Percentiles rank a stretch among this genome's conserved stretches.
phyloP scores from a whole-genome alignment of 1,140 invertebrate species.

The Lithobius niger region DNA sequence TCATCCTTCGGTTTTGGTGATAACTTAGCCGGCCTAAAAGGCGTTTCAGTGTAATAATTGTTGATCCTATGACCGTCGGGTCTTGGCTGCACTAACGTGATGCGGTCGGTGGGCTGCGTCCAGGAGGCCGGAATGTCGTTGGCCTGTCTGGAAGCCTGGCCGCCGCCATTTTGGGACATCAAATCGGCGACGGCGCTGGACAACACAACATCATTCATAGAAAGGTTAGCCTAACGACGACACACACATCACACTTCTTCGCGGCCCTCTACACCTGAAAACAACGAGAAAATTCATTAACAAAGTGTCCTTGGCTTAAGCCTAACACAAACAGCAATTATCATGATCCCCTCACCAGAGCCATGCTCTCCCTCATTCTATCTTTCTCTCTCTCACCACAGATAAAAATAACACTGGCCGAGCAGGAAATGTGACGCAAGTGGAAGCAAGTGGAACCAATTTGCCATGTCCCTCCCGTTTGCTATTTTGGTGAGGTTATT shows the following conservation, averaged over 20 bases:
- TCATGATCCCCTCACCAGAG: background rate
- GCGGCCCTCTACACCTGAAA: background rate
- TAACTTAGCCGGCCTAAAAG: constrained; percentile 36
- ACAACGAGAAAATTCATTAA: background rate
- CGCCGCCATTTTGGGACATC: constrained; percentile 8
- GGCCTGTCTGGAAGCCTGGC: constrained; percentile 14
- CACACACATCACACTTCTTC: background rate
- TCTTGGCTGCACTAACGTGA: constrained; percentile 48
- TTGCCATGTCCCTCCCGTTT: background rate
- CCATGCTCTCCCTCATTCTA: background rate
- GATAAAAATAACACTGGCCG: too few relatives aligned
- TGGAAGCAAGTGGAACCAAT: background rate
- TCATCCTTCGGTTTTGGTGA: background rate
- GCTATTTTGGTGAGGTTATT: background rate
- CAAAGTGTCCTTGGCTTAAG: background rate
- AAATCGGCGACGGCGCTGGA: background rate
- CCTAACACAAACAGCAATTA: background rate
- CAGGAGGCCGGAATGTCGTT: constrained; percentile 19
- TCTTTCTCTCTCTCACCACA: background rate
- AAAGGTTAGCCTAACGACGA: background rate
- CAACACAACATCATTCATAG: background rate
- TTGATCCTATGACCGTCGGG: constrained; percentile 57
- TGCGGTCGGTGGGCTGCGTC: constrained; percentile 26
- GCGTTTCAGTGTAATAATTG: constrained; percentile 77
- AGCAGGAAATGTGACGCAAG: background rate